phyloP scores from a whole-genome alignment of 2,797 vertebrate species.

The Pseudochaenichthys georgianus region DNA sequence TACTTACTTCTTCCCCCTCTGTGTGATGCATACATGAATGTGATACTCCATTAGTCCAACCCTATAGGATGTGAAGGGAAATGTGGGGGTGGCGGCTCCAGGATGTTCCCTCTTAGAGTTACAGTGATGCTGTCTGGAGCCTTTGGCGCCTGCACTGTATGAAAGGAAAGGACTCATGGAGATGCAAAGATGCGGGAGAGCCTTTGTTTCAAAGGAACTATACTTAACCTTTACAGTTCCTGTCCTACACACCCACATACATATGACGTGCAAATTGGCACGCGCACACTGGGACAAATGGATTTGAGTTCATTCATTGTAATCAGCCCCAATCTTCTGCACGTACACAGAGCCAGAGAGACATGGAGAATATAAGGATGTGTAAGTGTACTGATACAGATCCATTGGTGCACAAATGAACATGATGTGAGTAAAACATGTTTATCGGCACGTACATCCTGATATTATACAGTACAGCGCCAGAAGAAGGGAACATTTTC shows the following conservation, averaged over 20 bases:
- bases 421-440: conserved; percentile 13
- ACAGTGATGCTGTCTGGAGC: conserved; percentile 72
- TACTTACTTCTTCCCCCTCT: too few species aligned
- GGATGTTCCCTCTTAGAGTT: conserved; percentile 76
- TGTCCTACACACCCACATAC: conserved; percentile 69
- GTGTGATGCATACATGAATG: background rate
- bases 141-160: conserved; percentile 53
- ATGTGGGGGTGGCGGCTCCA: conserved; percentile 65
- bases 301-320: conserved; percentile 53
- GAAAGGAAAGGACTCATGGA: conserved; percentile 76
- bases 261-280: conserved; percentile 63
- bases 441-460: background rate
- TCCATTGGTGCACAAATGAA: conserved; percentile 25
- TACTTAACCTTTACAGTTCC: conserved; percentile 81
- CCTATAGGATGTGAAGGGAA: conserved; percentile 56
- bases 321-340: conserved; percentile 64
- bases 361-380: conserved; percentile 40
- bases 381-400: conserved; percentile 9
- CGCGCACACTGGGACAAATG: conserved; percentile 58
- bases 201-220: conserved; percentile 81
- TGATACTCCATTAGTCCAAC: conserved; percentile 34
- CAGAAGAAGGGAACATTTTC: conserved; percentile 8
- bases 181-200: conserved; percentile 47
- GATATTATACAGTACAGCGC: background rate
- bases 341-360: conserved; percentile 65